phyloP scores from a whole-genome alignment of 1,140 invertebrate species.

The Pantala flavescens region DNA sequence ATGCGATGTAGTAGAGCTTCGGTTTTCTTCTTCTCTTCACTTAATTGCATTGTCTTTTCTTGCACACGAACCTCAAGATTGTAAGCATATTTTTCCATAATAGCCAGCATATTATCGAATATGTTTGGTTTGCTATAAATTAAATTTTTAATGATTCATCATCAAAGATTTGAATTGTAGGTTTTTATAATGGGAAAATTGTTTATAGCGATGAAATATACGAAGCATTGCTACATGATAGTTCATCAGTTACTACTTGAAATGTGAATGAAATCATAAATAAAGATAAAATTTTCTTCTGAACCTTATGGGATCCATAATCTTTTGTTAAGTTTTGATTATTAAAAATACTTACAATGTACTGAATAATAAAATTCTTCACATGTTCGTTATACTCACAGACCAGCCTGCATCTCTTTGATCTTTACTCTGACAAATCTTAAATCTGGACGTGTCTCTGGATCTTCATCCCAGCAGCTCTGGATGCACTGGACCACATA shows the following conservation, averaged over 20 bases:
- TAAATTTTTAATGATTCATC: background rate
- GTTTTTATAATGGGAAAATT: conserved; percentile 5
- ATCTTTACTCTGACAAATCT: conserved; percentile 54
- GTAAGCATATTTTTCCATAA: conserved; percentile 79
- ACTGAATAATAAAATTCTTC: no score
- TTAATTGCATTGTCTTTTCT: conserved; percentile 64
- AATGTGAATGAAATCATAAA: no score
- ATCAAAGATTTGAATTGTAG: background rate
- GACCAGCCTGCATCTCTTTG: conserved; percentile 64
- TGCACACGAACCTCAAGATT: conserved; percentile 72
- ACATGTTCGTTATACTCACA: conserved; percentile 42
- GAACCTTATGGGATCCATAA: no score
- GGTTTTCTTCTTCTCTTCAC: conserved; percentile 73
- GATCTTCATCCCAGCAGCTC: conserved; percentile 66
- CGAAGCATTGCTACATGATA: no score
- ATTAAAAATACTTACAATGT: no score
- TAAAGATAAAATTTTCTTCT: no score
- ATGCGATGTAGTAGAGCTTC: conserved; percentile 70
- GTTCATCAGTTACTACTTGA: no score
- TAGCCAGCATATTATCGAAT: conserved; percentile 76
- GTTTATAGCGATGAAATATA: no score
- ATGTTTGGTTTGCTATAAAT: conserved; percentile 62
- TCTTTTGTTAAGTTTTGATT: no score
- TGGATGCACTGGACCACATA: conserved; percentile 57
- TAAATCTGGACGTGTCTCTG: conserved; percentile 57